Evolutionary conservation across 1,140 invertebrate genomes (phyloP).

Genomic region (Eueides isabella): DNA sequence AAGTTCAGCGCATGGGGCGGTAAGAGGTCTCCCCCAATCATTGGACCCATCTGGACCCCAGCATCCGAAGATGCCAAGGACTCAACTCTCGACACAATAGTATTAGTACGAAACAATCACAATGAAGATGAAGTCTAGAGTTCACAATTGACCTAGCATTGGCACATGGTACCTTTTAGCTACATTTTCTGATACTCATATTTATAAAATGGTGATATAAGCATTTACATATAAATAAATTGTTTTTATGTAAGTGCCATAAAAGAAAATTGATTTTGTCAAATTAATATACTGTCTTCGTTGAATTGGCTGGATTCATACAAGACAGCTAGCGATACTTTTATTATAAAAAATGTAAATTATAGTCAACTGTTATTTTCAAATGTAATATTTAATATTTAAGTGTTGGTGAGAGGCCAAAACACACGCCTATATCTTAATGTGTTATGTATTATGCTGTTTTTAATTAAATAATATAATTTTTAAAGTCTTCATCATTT

Average conservation of each 20-base stretch:
- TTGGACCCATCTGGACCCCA: constrained; percentile 75
- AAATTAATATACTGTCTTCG: constrained; percentile 43
- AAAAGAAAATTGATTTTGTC: constrained; percentile 28
- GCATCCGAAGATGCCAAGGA: constrained; percentile 57
- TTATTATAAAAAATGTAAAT: constrained; percentile 30
- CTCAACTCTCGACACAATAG: constrained; percentile 60
- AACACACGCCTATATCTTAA: constrained; percentile 33
- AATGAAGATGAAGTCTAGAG: constrained; percentile 49
- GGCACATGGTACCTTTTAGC: constrained; percentile 19
- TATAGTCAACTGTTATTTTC: constrained; percentile 33
- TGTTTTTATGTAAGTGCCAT: constrained; percentile 55
- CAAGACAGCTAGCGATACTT: constrained; percentile 44
- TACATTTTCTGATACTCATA: constrained; percentile 25
- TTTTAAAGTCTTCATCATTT: constrained; percentile 32
- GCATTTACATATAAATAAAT: constrained; percentile 16
- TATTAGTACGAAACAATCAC: constrained; percentile 55
- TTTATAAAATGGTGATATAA: constrained; percentile 19
- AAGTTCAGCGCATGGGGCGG: constrained; percentile 76
- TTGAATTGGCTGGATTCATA: constrained; percentile 66
- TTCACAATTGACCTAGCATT: constrained; percentile 44
- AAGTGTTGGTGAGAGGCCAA: constrained; percentile 22
- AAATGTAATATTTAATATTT: constrained; percentile 31
- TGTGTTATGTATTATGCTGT: constrained; percentile 36
- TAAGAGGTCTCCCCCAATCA: constrained; percentile 69
- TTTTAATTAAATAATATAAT: constrained; percentile 29